These are phyloP conservation scores for Orycteropus afer DNA, from an alignment of 2,113 vertebrate species.

Conservation along the genomic window DNA sequence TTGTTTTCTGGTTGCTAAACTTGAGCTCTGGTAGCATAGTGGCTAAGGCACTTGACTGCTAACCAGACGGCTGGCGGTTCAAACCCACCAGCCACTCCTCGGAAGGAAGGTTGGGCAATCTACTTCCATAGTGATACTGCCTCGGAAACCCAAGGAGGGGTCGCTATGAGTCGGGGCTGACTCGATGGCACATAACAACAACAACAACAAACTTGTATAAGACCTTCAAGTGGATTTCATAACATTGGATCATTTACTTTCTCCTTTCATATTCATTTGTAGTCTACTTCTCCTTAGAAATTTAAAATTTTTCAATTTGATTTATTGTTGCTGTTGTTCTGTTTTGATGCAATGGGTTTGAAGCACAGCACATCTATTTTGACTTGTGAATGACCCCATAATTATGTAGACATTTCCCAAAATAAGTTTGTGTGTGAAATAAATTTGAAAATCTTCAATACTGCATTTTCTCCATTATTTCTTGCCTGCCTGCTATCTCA, in stretches of 20 bases:
- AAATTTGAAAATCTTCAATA: conserved; percentile 14
- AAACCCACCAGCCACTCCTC: too few relatives aligned
- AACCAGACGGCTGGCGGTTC: too few relatives aligned
- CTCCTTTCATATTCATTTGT: conserved; percentile 9
- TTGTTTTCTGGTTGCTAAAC: neutral
- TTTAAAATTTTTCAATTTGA: neutral
- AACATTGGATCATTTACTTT: neutral
- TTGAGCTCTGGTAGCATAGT: too few relatives aligned
- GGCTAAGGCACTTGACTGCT: too few relatives aligned
- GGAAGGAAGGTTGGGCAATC: too few relatives aligned
- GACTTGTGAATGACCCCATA: conserved; percentile 4
- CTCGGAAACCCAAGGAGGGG: too few relatives aligned
- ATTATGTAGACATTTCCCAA: conserved; percentile 6
- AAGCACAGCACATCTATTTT: neutral
- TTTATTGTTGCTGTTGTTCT: neutral
- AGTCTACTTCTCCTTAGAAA: neutral
- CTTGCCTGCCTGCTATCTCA: conserved; percentile 1
- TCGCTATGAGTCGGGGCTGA: too few relatives aligned
- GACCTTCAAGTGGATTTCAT: neutral
- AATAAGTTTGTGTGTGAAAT: neutral
- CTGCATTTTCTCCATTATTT: neutral
- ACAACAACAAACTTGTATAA: too few relatives aligned
- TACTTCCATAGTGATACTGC: too few relatives aligned
- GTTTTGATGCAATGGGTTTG: neutral
- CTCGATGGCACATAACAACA: too few relatives aligned